A percentile compares a stretch with the other conserved stretches of the same genome.
phyloP scores from a whole-genome alignment of 2,888 invertebrate genomes.

The Cylloceria caligata region DNA sequence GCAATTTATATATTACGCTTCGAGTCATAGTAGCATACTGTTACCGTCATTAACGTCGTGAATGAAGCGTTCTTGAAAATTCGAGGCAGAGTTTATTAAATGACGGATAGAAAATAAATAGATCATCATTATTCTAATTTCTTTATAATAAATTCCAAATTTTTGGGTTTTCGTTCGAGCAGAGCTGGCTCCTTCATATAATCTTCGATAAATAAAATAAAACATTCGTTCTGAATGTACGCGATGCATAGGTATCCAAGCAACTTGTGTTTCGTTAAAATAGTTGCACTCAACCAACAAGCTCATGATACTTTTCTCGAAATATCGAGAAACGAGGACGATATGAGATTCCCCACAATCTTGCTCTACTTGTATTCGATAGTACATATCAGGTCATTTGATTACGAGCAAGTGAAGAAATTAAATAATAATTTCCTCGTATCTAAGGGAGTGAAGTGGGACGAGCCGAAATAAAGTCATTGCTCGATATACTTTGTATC shows the following conservation, averaged over 20 bases:
- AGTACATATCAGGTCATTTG: neutral
- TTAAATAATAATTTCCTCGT: neutral
- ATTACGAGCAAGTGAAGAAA: neutral
- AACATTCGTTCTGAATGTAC: neutral
- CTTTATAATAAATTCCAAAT: neutral
- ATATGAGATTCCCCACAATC: neutral
- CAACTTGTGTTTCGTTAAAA: neutral
- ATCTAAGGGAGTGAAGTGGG: neutral
- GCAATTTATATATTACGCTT: slow-evolving; percentile 21
- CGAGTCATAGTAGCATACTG: neutral
- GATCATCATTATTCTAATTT: neutral
- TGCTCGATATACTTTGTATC: neutral
- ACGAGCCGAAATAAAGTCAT: neutral
- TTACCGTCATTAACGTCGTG: neutral
- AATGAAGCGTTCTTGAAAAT: neutral
- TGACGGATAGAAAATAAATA: neutral
- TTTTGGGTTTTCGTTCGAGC: neutral
- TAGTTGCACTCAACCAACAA: slow-evolving; percentile 2
- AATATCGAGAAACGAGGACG: neutral
- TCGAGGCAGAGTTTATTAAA: neutral
- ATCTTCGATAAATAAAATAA: slow-evolving; percentile 3
- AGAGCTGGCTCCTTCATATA: neutral
- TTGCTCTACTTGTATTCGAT: neutral
- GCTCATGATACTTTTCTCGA: neutral
- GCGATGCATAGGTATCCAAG: neutral